A percentile compares a stretch with the other conserved stretches of the same genome.
These are phyloP conservation scores for Cotesia glomerata DNA, from an alignment of 1,140 invertebrate genomes.

Conservation along the genomic window DNA sequence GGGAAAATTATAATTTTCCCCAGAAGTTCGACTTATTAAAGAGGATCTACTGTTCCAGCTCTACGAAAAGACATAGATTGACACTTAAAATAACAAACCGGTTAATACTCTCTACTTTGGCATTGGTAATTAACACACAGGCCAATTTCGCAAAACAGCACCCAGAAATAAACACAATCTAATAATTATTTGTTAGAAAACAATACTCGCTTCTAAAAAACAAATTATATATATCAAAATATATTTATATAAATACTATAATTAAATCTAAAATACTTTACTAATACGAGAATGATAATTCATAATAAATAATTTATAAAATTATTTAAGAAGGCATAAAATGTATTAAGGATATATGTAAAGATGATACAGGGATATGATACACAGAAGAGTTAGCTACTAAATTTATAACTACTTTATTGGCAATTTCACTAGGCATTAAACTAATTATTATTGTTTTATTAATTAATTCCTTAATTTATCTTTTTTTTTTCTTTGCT, in stretches of 20 bases:
- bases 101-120: slow-evolving; percentile 12
- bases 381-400: slow-evolving; percentile 63
- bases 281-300: slow-evolving; percentile 14
- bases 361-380: slow-evolving; percentile 53
- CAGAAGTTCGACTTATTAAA: no score
- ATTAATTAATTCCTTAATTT: background rate
- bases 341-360: slow-evolving; percentile 39
- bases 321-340: slow-evolving; percentile 17
- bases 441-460: slow-evolving; percentile 52
- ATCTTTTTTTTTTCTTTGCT: slow-evolving; percentile 35
- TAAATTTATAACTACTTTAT: slow-evolving; percentile 61
- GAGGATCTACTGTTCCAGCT: no score
- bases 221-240: slow-evolving; percentile 3
- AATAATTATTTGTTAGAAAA: slow-evolving; percentile 8
- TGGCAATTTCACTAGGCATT: slow-evolving; percentile 62
- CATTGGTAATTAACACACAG: slow-evolving; percentile 19
- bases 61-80: no score
- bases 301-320: slow-evolving; percentile 12
- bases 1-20: no score
- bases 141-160: slow-evolving; percentile 38
- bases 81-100: slow-evolving; percentile 46
- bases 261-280: background rate
- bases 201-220: background rate
- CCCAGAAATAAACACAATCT: slow-evolving; percentile 33
- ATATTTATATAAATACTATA: background rate